phyloP scores from a whole-genome alignment of 2,888 invertebrate species.

The Achlya flavicornis region DNA sequence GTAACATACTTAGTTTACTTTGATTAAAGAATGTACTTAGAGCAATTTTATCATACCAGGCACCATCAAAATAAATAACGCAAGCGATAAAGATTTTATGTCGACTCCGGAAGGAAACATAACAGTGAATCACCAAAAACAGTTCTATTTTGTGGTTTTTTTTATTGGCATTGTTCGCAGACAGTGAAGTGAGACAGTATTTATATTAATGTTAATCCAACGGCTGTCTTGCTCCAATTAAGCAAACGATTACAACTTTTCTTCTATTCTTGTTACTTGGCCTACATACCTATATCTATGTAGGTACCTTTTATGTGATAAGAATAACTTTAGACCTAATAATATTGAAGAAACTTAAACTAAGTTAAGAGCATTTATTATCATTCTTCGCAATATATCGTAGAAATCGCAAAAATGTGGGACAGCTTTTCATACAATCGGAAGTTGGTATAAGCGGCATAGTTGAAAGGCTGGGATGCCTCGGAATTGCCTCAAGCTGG shows the following conservation, averaged over 20 bases:
- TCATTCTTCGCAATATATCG: neutral
- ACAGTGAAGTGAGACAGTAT: neutral
- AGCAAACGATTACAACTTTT: too few species aligned
- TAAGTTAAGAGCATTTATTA: too few species aligned
- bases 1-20: too few species aligned
- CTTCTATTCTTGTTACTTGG: too few species aligned
- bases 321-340: too few species aligned
- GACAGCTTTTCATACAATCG: neutral
- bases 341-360: too few species aligned
- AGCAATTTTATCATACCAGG: neutral
- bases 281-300: too few species aligned
- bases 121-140: slow-evolving; percentile 1
- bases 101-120: neutral
- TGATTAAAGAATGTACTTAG: neutral
- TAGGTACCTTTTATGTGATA: too few species aligned
- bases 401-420: neutral
- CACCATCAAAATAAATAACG: slow-evolving; percentile 5
- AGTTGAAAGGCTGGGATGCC: neutral
- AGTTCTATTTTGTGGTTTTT: neutral
- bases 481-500: slow-evolving; percentile 6
- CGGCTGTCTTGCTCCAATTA: too few species aligned
- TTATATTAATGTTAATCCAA: too few species aligned
- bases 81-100: slow-evolving; percentile 1
- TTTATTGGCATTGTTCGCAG: neutral
- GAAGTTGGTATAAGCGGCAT: neutral